These are phyloP conservation scores for Heteronetta atricapilla DNA, from an alignment of 2,113 vertebrate genomes.

Conservation along the genomic window DNA sequence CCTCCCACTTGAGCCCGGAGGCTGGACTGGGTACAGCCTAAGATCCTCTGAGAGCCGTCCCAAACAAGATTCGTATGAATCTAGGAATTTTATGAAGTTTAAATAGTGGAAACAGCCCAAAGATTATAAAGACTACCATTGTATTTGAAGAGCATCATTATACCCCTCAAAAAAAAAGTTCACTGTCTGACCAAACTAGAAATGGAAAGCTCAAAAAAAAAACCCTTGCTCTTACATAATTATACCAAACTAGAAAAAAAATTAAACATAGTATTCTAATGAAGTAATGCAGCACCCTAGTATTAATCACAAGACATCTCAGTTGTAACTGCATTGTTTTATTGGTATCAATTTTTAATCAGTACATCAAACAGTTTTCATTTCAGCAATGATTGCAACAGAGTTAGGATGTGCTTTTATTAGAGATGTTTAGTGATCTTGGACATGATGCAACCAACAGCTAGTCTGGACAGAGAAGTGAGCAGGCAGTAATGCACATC, in stretches of 20 bases:
- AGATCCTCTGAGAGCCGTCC: not conserved
- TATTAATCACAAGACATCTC: not conserved
- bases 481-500: not conserved
- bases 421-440: not conserved
- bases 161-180: not conserved
- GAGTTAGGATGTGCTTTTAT: not conserved
- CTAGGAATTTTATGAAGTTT: not conserved
- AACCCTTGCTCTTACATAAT: not conserved
- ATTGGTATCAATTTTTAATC: conserved; percentile 14
- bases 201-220: not conserved
- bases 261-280: not conserved
- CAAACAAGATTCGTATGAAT: not conserved
- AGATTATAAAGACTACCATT: not conserved
- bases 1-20: not conserved
- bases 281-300: not conserved
- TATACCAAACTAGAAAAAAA: not conserved
- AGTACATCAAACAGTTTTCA: not conserved
- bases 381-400: not conserved
- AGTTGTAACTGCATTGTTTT: not conserved
- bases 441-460: not conserved
- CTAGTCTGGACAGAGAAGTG: not conserved
- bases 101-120: not conserved
- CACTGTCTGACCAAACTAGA: not conserved
- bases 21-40: not conserved
- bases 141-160: not conserved